Conservation (phyloP, 2,113 vertebrate genomes). For the Dermatemys mawii region DNA sequence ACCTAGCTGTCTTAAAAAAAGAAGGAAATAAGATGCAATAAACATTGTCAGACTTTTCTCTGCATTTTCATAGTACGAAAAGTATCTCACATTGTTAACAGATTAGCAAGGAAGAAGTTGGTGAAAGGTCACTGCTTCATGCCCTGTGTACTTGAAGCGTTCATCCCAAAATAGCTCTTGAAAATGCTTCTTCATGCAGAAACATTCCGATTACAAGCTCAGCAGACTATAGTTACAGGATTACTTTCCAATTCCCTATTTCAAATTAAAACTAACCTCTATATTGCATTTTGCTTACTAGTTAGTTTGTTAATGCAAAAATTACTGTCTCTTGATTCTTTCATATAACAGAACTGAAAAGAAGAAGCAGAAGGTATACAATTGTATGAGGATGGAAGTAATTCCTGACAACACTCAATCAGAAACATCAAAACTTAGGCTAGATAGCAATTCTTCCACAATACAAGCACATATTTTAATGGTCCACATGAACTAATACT, state of each 20-base stretch:
- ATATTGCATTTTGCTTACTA: neutral
- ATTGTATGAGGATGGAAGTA: neutral
- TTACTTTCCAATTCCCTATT: neutral
- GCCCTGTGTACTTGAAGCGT: neutral
- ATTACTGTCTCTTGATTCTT: neutral
- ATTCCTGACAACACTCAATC: neutral
- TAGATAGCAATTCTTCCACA: neutral
- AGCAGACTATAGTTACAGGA: neutral
- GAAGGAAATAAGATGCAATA: neutral
- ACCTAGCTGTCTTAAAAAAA: neutral
- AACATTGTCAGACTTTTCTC: neutral
- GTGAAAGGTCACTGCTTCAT: constrained; percentile 13
- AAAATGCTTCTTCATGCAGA: constrained; percentile 11
- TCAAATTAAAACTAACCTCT: neutral
- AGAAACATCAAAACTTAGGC: neutral
- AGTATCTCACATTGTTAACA: neutral
- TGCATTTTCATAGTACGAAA: neutral
- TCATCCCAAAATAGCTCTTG: constrained; percentile 6
- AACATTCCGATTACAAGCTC: neutral
- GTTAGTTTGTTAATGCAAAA: neutral
- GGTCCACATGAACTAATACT: neutral
- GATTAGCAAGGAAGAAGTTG: neutral
- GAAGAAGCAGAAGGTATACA: neutral
- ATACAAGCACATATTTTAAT: neutral
- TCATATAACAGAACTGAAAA: neutral